These are phyloP conservation scores for Micrasema minimum DNA, from an alignment of 1,140 invertebrate species.

Conservation along the genomic window DNA sequence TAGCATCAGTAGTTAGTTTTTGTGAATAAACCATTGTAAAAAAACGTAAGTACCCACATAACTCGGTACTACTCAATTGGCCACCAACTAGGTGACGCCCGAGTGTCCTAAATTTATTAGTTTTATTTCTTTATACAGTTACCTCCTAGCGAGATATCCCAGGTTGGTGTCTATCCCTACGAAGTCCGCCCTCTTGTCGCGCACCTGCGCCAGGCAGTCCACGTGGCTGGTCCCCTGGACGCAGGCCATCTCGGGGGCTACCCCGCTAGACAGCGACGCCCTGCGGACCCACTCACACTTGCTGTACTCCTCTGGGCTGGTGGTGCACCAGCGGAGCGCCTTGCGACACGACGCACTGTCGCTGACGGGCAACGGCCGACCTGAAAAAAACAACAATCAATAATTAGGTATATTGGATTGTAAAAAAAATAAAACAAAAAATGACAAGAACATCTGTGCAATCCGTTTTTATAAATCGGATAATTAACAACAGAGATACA, in stretches of 20 bases:
- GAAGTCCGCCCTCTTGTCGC: constrained; percentile 72
- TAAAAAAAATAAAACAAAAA: no score
- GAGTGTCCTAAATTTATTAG: no score
- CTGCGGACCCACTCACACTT: constrained; percentile 72
- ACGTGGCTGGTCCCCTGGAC: constrained; percentile 59
- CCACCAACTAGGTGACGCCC: no score
- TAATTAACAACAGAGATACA: no score
- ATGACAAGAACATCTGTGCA: no score
- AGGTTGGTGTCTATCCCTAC: constrained; percentile 76
- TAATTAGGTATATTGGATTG: no score
- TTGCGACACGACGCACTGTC: constrained; percentile 61
- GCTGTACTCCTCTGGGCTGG: constrained; percentile 62
- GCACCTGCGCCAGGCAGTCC: constrained; percentile 73
- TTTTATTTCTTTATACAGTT: constrained; percentile 48
- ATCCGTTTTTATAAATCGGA: no score
- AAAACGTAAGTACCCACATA: no score
- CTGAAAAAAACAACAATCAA: constrained; percentile 48
- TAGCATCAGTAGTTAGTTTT: no score
- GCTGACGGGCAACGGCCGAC: constrained; percentile 54
- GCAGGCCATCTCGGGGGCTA: constrained; percentile 70
- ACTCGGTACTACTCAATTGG: no score
- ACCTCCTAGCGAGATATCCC: constrained; percentile 77
- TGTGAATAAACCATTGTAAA: no score
- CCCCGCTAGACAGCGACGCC: constrained; percentile 67
- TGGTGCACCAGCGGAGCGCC: constrained; percentile 70